Evolutionary conservation across 2,888 invertebrate genomes (phyloP), one percentile per base, ranked within the genome.

Genomic region (Xanthia togata): DNA sequence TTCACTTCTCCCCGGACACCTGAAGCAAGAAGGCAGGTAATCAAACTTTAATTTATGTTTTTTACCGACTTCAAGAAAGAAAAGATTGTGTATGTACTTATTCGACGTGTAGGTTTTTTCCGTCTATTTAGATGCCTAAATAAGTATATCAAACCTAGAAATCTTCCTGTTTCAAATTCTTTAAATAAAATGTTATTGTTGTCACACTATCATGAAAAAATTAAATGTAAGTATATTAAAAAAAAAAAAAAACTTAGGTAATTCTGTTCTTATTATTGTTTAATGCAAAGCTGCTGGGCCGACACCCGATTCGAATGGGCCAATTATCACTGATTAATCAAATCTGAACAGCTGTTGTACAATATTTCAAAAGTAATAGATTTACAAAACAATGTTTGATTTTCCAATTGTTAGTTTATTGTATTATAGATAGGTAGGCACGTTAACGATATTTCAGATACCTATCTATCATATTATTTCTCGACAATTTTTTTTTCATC

Each of bases 21-120:
- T 53, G 44, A 35, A 62, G 23, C 59, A 79, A 78, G 70, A 41
- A 73, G 70, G 41, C 41, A 41, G 41, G 80, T 65, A 73, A 35
- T 50, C 4, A 63, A 63, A 35, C 55, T 14, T 55, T 8, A 17
- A 1, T 6, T 55, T 64, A 57, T 35, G 23, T 31, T 77, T 62
- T 67, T n/a, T 38, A 20, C 14, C 5, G 5, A 23, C 4, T n/a
- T 38, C 3, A 4, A 44, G 26, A 35, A 68, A 35, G 3, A 23
- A 3, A 6, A n/a, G n/a, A 9, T 6, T 35, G 8, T 6, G 17
- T 17, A 12, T 6, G 17, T 17, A 55, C 0, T 4, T 64, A 44
- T 11, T 41, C 9, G 14, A n/a, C 0, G 14, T 59, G 4, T 44
- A 17, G 6, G 26, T 5, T 47, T 59, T 44, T 41, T 31, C 41